Base-by-base conservation (phyloP, 2,888 invertebrate genomes). In the Morpho achilles region DNA sequence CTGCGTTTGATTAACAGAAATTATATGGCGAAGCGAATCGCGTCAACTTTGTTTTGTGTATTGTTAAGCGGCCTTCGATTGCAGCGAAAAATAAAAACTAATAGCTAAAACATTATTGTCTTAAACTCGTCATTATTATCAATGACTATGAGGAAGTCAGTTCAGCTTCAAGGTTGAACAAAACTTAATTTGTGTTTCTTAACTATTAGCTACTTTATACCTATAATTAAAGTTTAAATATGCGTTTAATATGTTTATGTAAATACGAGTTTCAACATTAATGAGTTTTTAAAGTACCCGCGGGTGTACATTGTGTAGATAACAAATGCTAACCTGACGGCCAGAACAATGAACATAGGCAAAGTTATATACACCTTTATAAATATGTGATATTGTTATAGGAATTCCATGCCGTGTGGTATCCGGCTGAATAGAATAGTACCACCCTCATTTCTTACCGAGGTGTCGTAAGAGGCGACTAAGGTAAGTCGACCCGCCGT, bases 1-100 rank as follows among this genome's bases (percentile, higher is more conserved):
- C 80, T 75, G 84, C 82, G 75, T 83, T 87, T 80, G 83, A 87
- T 85, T 87, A 86, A 70, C 82, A 77, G 79, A 87, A 88, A 87
- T 87, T 87, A 88, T 88, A 87, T 84, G 87, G 88, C 85, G 82
- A 79, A 79, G 79, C 87, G 80, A 86, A 88, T 83, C 79, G 77
- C 73, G 73, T 74, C 77, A 79, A 84, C 80, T 86, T 82, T 85
- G 84, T 85, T 84, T 82, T 82, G 80, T 80, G 84, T 86, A 86
- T 87, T 88, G 87, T 89, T 77, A 72, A 70, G 69, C 73, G 84
- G 71, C 90, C 90, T 89, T 88, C 87, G 70, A 72, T 73, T 75
- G 73, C 68, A 67, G 74, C 73, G 80, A 82, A 86, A 87, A 83
- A 82, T 83, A 85, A 87, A 89, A 87, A 87, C 85, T 85, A 84